These are phyloP conservation scores for Rachycentron canadum DNA, from an alignment of 2,797 vertebrate species.

Conservation along the genomic window DNA sequence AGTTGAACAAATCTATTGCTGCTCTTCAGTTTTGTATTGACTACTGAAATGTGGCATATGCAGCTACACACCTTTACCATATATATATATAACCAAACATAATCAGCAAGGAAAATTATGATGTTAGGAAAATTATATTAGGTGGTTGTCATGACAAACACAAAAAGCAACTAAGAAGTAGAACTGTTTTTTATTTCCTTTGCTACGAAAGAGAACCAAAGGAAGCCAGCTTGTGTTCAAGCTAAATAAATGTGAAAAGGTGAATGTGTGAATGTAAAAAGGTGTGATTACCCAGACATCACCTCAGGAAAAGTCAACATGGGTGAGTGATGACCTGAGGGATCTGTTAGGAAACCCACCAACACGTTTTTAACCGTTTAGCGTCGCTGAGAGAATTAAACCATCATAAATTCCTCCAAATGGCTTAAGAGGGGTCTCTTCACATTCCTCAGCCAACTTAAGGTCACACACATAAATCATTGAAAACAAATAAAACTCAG, in stretches of 20 bases:
- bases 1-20: too few species aligned
- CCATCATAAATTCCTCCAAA: constrained; percentile 54
- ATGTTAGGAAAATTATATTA: constrained; percentile 15
- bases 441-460: constrained; percentile 53
- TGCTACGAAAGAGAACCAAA: neutral
- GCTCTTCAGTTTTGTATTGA: too few species aligned
- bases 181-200: neutral
- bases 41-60: neutral
- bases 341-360: constrained; percentile 22
- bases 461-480: constrained; percentile 45
- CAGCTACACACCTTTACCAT: neutral
- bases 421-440: constrained; percentile 26
- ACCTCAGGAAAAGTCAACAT: constrained; percentile 30
- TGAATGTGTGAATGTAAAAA: constrained; percentile 2
- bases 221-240: neutral
- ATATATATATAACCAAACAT: too few species aligned
- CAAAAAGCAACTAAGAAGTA: neutral
- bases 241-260: neutral
- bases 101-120: constrained; percentile 12
- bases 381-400: constrained; percentile 34
- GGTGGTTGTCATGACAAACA: too few species aligned
- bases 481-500: constrained; percentile 44
- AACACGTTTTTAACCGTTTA: constrained; percentile 31
- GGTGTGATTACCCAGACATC: constrained; percentile 7
- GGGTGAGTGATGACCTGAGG: neutral